phyloP scores from a whole-genome alignment of 2,113 vertebrate genomes.

The Malurus alboscapulatus region DNA sequence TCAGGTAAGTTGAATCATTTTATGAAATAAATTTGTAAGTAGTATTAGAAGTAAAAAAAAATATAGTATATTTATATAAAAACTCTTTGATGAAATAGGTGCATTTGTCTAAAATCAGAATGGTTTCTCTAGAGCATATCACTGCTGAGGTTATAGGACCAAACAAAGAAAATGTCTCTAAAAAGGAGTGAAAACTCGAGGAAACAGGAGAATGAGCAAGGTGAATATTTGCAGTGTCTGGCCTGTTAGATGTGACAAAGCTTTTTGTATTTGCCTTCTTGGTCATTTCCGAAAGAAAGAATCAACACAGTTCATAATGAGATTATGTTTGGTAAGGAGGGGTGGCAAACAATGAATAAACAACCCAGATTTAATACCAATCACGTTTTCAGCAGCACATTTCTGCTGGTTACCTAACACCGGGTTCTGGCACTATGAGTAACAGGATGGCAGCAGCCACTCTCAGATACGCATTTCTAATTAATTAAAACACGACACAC shows the following conservation, averaged over 20 bases:
- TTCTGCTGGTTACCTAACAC: conserved; percentile 18
- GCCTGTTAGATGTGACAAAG: background rate
- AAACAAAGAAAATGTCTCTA: background rate
- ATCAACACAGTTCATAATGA: background rate
- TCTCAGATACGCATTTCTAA: background rate
- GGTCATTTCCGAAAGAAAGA: conserved; percentile 5
- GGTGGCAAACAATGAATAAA: conserved; percentile 28
- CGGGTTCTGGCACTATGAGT: background rate
- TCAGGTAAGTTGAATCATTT: background rate
- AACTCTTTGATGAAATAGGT: background rate
- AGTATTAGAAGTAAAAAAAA: background rate
- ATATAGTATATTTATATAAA: background rate
- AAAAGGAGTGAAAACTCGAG: background rate
- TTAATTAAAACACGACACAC: background rate
- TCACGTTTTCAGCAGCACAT: background rate
- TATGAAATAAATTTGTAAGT: background rate
- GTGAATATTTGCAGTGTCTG: background rate
- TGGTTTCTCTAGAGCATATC: background rate
- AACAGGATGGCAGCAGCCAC: background rate
- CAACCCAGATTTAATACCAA: background rate
- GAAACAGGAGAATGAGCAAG: background rate
- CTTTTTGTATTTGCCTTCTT: background rate
- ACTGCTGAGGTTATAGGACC: background rate
- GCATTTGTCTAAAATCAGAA: background rate
- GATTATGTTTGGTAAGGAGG: conserved; percentile 31